Evolutionary conservation across 2,797 vertebrate genomes (phyloP).

Genomic region (Bucorvus abyssinicus): DNA sequence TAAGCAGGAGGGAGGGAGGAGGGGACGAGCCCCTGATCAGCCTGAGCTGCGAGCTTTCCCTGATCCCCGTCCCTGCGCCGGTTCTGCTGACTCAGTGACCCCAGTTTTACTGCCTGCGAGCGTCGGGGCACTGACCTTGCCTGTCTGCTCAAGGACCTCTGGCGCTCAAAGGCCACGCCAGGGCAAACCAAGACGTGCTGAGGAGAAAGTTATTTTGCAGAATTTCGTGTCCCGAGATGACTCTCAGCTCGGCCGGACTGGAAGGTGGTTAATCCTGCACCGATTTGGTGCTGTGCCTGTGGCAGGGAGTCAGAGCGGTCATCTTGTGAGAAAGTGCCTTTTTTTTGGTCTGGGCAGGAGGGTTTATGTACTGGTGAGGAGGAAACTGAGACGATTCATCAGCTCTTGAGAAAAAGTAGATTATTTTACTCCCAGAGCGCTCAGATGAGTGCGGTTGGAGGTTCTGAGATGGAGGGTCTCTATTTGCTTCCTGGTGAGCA

Average conservation of each 20-base stretch:
- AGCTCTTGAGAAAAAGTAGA: not conserved
- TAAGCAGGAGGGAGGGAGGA: conserved; percentile 41
- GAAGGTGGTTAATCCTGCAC: not conserved
- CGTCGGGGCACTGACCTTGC: conserved; percentile 77
- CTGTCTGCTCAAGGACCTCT: conserved; percentile 1
- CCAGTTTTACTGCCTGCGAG: conserved; percentile 75
- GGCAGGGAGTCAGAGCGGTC: not conserved
- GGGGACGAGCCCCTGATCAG: conserved; percentile 75
- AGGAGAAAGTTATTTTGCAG: not conserved
- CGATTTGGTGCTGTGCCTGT: fast-evolving
- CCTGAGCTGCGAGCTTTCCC: conserved; percentile 69
- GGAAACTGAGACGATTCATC: not conserved
- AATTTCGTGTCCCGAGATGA: not conserved
- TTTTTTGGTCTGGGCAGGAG: not conserved
- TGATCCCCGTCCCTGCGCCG: not conserved
- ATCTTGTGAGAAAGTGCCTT: not conserved
- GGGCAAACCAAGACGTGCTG: conserved; percentile 70
- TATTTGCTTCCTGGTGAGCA: not conserved
- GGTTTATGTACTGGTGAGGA: not conserved
- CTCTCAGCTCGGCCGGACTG: not conserved
- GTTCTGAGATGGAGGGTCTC: not conserved
- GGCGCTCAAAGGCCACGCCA: conserved; percentile 37
- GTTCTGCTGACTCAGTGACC: conserved; percentile 84
- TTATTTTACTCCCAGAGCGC: not conserved
- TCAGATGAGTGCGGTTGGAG: fast-evolving